Percentiles rank a stretch among this genome's conserved stretches.
Conservation (phyloP, 2,113 vertebrate genomes). For the Pedetes capensis region DNA sequence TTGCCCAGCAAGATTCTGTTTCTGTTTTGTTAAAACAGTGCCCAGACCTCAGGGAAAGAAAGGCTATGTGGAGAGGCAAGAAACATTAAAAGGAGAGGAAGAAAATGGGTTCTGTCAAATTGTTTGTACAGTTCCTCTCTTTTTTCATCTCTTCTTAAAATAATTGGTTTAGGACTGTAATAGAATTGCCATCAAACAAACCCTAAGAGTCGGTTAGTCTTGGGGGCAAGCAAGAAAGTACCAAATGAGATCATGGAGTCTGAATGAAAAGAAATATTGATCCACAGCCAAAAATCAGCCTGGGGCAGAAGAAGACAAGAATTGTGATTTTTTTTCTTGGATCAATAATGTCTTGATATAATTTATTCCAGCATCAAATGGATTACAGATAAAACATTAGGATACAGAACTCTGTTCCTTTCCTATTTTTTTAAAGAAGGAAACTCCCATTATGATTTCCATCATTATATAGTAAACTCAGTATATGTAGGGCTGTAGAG, state of each 20-base stretch:
- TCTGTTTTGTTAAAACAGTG: slow-evolving; percentile 28
- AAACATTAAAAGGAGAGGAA: not conserved
- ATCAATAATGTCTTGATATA: slow-evolving; percentile 42
- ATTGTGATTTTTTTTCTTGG: not conserved
- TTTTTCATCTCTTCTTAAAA: slow-evolving; percentile 60
- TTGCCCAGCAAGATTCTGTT: slow-evolving; percentile 32
- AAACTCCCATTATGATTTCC: not conserved
- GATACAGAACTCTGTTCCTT: not conserved
- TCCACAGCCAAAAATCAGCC: not conserved
- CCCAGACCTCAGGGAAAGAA: not conserved
- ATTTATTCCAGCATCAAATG: slow-evolving; percentile 35
- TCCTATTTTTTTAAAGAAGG: not conserved
- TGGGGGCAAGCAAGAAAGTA: slow-evolving; percentile 31
- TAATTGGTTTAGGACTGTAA: slow-evolving; percentile 59
- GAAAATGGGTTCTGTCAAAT: slow-evolving; percentile 54
- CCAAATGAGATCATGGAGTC: slow-evolving; percentile 12
- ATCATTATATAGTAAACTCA: not conserved
- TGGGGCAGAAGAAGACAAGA: not conserved
- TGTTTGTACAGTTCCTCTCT: slow-evolving; percentile 41
- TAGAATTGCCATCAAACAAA: slow-evolving; percentile 58
- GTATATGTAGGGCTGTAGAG: not conserved
- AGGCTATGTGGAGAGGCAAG: slow-evolving; percentile 4
- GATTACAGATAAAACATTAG: not conserved
- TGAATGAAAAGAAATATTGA: slow-evolving; percentile 56
- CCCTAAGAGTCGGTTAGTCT: slow-evolving; percentile 18